Percentiles rank a stretch among this genome's conserved stretches.
These are phyloP conservation scores for Hedychridium roseum DNA, from an alignment of 2,888 invertebrate genomes.

Conservation along the genomic window DNA sequence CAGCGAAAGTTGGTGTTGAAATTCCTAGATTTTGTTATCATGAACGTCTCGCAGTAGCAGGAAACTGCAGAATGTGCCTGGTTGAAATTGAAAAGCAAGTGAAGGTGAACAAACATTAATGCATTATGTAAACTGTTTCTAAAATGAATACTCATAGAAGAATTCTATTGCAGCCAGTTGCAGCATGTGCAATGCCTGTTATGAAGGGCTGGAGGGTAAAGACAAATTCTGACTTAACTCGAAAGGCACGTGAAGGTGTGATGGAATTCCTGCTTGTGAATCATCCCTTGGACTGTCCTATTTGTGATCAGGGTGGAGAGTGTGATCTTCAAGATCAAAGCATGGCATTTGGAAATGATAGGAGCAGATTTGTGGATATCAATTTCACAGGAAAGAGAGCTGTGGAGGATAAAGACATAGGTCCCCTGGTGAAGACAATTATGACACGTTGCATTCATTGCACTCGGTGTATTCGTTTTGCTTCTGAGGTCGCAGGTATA, in stretches of 20 bases:
- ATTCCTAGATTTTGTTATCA: constrained; percentile 99
- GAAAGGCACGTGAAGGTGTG: constrained; percentile 81
- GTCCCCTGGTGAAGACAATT: constrained; percentile 96
- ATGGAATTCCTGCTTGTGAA: constrained; percentile 99
- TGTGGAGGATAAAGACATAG: constrained; percentile 98
- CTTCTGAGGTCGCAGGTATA: constrained; percentile 98
- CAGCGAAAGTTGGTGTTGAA: constrained; percentile 93
- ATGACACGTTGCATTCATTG: constrained; percentile 99
- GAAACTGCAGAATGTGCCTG: constrained; percentile 99
- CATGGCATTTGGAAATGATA: constrained; percentile 97
- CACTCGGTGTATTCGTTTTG: constrained; percentile 97
- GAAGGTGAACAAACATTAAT: constrained; percentile 71
- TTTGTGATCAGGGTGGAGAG: constrained; percentile 98
- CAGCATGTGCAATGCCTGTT: constrained; percentile 99
- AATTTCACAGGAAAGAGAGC: constrained; percentile 94
- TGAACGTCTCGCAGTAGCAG: constrained; percentile 96
- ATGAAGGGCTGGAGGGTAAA: constrained; percentile 99
- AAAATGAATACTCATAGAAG: background rate
- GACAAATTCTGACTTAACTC: constrained; percentile 93
- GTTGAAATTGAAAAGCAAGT: constrained; percentile 98
- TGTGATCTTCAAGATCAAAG: constrained; percentile 98
- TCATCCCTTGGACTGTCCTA: constrained; percentile 98
- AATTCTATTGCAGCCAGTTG: constrained; percentile 75
- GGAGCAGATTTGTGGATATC: constrained; percentile 92
- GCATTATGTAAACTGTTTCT: background rate